These are phyloP conservation scores for Papilio elwesi DNA, from an alignment of 2,888 invertebrate genomes.

Conservation along the genomic window DNA sequence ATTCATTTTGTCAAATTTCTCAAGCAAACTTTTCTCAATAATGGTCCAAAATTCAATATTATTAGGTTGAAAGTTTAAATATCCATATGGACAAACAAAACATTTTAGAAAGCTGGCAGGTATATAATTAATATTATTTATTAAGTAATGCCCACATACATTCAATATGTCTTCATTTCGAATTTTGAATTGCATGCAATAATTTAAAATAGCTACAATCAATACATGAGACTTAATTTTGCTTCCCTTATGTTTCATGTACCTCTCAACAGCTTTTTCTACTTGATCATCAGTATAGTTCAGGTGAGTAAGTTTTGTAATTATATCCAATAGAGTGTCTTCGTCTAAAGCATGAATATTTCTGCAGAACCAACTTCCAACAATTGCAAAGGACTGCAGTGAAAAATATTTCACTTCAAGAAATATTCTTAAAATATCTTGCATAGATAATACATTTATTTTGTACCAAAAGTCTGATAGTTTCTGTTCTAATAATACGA, in stretches of 20 bases:
- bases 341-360: constrained; percentile 86
- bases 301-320: constrained; percentile 81
- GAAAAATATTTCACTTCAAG: constrained; percentile 69
- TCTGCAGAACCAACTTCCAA: constrained; percentile 83
- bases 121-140: constrained; percentile 71
- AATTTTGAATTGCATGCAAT: constrained; percentile 84
- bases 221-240: constrained; percentile 80
- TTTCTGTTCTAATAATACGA: constrained; percentile 84
- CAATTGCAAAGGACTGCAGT: constrained; percentile 68
- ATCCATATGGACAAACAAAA: constrained; percentile 85
- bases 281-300: constrained; percentile 83
- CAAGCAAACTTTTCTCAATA: constrained; percentile 80
- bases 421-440: constrained; percentile 76
- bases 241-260: constrained; percentile 81
- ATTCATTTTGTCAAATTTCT: constrained; percentile 83
- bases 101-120: constrained; percentile 82
- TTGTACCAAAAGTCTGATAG: constrained; percentile 83
- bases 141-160: constrained; percentile 84
- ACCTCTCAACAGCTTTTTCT: constrained; percentile 85
- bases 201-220: constrained; percentile 85
- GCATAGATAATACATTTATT: constrained; percentile 74
- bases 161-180: constrained; percentile 84
- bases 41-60: constrained; percentile 83
- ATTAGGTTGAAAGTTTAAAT: constrained; percentile 82
- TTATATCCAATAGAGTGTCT: constrained; percentile 79